phyloP scores from a whole-genome alignment of 2,113 vertebrate genomes.

The sheep (Ovis aries) region DNA sequence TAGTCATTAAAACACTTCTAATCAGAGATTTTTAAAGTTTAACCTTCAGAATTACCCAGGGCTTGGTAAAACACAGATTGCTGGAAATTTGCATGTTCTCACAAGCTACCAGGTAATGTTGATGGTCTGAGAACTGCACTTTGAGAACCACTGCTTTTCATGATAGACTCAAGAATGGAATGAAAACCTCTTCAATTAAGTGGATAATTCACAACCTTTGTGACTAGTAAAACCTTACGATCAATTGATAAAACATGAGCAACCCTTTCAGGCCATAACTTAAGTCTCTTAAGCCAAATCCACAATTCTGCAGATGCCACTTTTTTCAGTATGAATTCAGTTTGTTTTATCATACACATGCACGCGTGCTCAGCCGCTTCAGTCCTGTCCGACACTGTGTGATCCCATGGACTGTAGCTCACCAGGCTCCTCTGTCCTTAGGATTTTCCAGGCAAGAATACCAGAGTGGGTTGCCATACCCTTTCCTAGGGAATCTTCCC shows the following conservation, averaged over 20 bases:
- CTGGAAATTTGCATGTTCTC: background rate
- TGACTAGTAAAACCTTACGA: background rate
- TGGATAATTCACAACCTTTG: background rate
- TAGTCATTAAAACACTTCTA: background rate
- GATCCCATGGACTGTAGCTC: background rate
- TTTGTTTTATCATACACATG: background rate
- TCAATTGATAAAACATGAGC: background rate
- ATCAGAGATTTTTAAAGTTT: background rate
- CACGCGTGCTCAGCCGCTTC: background rate
- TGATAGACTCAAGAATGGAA: background rate
- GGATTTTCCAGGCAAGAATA: background rate
- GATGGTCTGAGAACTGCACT: background rate
- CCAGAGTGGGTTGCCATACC: background rate
- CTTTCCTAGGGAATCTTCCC: background rate
- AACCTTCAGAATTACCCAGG: background rate
- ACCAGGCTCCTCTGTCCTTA: background rate
- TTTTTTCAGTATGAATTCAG: background rate
- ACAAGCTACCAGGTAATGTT: background rate
- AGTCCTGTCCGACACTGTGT: background rate
- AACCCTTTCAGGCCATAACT: background rate
- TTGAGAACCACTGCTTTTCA: background rate
- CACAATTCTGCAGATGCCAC: background rate
- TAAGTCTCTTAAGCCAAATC: background rate
- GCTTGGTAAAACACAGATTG: background rate
- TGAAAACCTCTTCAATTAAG: background rate